A percentile compares a stretch with the other conserved stretches of the same genome.
These are phyloP conservation scores for Pasiphila rectangulata DNA, from an alignment of 2,888 invertebrate genomes.

Conservation along the genomic window DNA sequence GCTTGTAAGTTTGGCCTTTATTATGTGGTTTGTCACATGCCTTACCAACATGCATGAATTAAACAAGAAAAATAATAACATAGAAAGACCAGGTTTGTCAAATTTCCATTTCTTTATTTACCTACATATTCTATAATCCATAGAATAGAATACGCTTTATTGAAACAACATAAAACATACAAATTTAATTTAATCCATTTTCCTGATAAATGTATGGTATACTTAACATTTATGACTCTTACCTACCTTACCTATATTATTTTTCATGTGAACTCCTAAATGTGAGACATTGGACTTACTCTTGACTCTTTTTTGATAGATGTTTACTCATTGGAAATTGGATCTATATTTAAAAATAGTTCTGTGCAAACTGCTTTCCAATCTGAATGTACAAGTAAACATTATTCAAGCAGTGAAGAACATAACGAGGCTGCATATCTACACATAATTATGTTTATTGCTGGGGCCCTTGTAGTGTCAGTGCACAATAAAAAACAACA, in stretches of 20 bases:
- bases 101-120: conserved; percentile 6
- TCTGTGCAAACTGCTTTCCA: conserved; percentile 10
- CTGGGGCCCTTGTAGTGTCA: conserved; percentile 52
- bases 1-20: conserved; percentile 53
- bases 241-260: background rate
- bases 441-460: conserved; percentile 53
- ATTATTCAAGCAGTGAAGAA: conserved; percentile 18
- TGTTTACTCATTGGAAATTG: conserved; percentile 4
- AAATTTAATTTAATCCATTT: too few relatives aligned
- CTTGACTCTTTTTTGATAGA: background rate
- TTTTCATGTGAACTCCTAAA: background rate
- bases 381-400: conserved; percentile 2
- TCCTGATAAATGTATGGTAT: too few relatives aligned
- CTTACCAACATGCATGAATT: conserved; percentile 41
- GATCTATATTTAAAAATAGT: conserved; percentile 25
- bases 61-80: conserved; percentile 28
- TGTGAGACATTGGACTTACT: background rate
- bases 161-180: too few relatives aligned
- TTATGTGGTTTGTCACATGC: conserved; percentile 65
- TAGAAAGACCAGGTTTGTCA: conserved; percentile 35
- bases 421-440: conserved; percentile 28
- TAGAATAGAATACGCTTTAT: too few relatives aligned
- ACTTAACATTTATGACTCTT: too few relatives aligned
- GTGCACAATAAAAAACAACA: conserved; percentile 50
- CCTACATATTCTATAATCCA: background rate